A percentile compares a stretch with the other conserved stretches of the same genome.
Conservation (phyloP, 1,140 invertebrate genomes). For the Vanessa tameamea region DNA sequence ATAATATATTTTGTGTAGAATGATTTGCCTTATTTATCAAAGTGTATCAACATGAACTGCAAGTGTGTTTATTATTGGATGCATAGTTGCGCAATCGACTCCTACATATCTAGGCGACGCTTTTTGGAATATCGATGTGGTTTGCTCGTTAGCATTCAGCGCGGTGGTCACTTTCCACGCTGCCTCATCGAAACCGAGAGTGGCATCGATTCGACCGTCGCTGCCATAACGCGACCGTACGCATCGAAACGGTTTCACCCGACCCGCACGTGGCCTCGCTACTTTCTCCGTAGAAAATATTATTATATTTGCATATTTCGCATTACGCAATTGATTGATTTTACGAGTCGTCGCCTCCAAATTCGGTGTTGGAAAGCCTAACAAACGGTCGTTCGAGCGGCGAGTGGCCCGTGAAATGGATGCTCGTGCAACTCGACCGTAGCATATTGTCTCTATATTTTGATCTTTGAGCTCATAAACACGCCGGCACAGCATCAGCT, state of each 20-base stretch:
- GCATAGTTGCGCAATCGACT: constrained; percentile 1
- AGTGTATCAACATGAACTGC: not conserved
- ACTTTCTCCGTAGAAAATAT: constrained; percentile 60
- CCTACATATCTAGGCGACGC: not conserved
- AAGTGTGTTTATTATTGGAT: not conserved
- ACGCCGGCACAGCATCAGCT: not conserved
- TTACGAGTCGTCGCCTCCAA: not conserved
- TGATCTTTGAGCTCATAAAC: not conserved
- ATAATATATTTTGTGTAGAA: no score
- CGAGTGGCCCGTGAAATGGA: constrained; percentile 39
- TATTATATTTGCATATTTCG: constrained; percentile 32
- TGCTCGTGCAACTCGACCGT: constrained; percentile 23
- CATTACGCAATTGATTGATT: constrained; percentile 30
- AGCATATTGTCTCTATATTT: constrained; percentile 16
- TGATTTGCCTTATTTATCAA: no score
- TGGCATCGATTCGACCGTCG: constrained; percentile 41
- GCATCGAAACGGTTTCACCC: constrained; percentile 46
- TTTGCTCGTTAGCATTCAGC: constrained; percentile 45
- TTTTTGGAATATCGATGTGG: constrained; percentile 22
- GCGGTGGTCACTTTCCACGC: constrained; percentile 48
- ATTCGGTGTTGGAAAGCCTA: constrained; percentile 16
- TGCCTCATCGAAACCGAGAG: constrained; percentile 58
- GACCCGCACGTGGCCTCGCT: constrained; percentile 23
- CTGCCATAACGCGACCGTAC: constrained; percentile 26
- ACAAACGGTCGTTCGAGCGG: not conserved